Evolutionary conservation across 2,888 invertebrate genomes (phyloP), one percentile per base, ranked within the genome.

Genomic region (Acanthococcus lagerstroemiae): DNA sequence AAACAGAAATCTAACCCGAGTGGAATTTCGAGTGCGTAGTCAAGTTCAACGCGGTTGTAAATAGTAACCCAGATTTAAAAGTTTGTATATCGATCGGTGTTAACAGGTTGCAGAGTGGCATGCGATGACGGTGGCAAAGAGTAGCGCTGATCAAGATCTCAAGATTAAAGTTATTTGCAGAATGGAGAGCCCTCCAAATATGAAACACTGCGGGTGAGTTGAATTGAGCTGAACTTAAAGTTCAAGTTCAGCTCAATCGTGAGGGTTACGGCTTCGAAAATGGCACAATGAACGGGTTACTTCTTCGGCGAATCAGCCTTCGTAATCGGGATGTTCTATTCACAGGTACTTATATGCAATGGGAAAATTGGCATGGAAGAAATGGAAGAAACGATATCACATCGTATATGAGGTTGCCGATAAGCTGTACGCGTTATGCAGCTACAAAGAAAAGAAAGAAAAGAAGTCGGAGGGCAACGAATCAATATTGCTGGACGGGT

Each of bases 321-420:
- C 37, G n/a, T 37, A 15, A 15, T 37, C n/a, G 37, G 12, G 2
- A 37, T 37, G 37, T 12, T 30, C 12, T 15, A 37, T 15, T 37
- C 37, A 3, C 24, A 66, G 66, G n/a, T 66, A 56, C 30, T 30
- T 66, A 15, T 66, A 66, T 24, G 66, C 66, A 9, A 56, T 66
- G 66, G 66, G 66, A 17, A 66, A 66, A 56, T 12, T 57, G n/a
- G 56, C 66, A 4, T 66, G 66, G 66, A 66, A 66, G 19, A 66
- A 66, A 26, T 66, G 66, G 66, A 66, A 66, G 21, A 56, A 56
- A 25, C 48, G 66, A 27, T 66, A 66, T 24, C 56, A 56, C 56
- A 57, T 66, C 15, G 45, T 66, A 1, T 66, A 56, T 50, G 66
- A 66, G 50, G 66, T 66, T 2, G 56, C 66, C 24, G 66, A 66